phyloP scores from a whole-genome alignment of 2,113 vertebrate genomes.

The Numenius arquata region DNA sequence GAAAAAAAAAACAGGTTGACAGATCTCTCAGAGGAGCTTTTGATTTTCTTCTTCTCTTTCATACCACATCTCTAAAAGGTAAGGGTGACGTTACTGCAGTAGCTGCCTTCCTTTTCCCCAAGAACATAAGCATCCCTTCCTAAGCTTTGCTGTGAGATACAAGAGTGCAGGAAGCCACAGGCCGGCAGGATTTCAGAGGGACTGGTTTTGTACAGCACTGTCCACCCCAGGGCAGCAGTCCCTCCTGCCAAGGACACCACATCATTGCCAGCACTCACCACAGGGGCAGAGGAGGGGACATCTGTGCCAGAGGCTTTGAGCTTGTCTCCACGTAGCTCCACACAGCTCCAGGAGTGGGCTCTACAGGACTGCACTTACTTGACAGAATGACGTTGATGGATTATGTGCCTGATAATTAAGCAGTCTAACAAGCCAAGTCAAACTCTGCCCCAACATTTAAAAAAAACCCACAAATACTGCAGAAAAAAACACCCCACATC shows the following conservation, averaged over 20 bases:
- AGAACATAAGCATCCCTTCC: background rate
- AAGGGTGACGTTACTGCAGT: background rate
- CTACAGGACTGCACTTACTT: background rate
- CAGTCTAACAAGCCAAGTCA: background rate
- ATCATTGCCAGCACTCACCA: background rate
- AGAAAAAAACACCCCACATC: background rate
- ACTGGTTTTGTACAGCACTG: background rate
- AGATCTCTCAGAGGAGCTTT: background rate
- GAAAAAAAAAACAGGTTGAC: background rate
- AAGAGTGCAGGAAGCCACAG: background rate
- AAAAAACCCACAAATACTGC: background rate
- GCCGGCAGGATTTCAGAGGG: background rate
- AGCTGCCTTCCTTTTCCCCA: background rate
- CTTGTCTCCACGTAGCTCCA: background rate
- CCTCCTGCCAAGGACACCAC: background rate
- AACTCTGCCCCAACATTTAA: background rate
- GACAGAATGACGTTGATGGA: background rate
- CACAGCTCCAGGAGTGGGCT: background rate
- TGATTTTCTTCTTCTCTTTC: background rate
- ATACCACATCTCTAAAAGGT: background rate
- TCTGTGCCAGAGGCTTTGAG: background rate
- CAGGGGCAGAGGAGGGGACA: background rate
- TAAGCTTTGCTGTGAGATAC: background rate
- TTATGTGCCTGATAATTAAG: background rate
- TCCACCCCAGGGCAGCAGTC: fast-evolving